Evolutionary conservation across 2,797 vertebrate species (phyloP), one percentile per base, ranked within the genome.

Genomic region (Orientallactaga sibirica): DNA sequence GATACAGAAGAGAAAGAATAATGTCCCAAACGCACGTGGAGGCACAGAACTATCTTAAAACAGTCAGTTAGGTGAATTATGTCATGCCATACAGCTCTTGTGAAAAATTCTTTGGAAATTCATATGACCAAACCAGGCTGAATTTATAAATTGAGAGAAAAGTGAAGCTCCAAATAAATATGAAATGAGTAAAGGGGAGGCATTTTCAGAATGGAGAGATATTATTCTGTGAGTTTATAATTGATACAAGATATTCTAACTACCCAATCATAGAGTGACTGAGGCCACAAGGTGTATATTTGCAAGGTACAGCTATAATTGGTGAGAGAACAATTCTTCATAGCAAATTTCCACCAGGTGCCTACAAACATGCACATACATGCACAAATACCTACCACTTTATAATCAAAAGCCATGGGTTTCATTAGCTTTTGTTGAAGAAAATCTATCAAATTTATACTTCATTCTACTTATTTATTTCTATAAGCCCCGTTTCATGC

Each of bases 401-500:
- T 77, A 5, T 22, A 85, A 1, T 92, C 43, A 95, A 27, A 19
- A 3, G 14, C 15, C 58, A 41, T 1, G 11, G 14, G 74, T 88
- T 74, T 43, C 80, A 64, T 64, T 95, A 61, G 18, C 19, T 48
- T 78, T 84, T 89, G 29, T 27, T 90, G 55, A 84, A 77, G 74
- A 86, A 86, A 93, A 41, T 33, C 70, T 90, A 22, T 61, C 3
- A 48, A 64, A 88, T 48, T 88, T 64, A 88, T 20, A 77, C 52
- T 58, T 95, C 55, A 75, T 41, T 20, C 66, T 93, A 43, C 48
- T 90, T 52, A 73, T 41, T 64, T 94, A 0, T 75, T 92, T 95
- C 41, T 83, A 22, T 90, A 97, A 70, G 68, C 89, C 70, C 16
- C 0, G 27, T 80, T 96, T 97, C 37, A 97, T 90, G 41, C 96